phyloP scores from a whole-genome alignment of 2,113 vertebrate species.

The Mugil cephalus region DNA sequence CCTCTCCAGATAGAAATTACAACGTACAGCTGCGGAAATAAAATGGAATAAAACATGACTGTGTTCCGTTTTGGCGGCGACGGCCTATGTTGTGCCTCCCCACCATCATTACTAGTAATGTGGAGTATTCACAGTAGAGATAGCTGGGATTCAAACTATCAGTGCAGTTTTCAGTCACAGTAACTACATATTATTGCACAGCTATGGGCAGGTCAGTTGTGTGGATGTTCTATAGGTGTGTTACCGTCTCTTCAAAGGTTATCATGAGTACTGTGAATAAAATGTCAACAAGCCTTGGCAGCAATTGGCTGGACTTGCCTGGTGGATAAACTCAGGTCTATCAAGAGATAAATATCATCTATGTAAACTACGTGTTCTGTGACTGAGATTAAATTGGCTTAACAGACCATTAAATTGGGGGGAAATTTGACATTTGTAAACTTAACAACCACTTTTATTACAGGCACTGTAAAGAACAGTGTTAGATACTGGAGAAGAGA shows the following conservation, averaged over 20 bases:
- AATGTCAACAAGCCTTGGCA: neutral
- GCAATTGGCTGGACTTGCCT: no score
- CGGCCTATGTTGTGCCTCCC: slow-evolving; percentile 65
- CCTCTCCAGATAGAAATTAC: slow-evolving; percentile 77
- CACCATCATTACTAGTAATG: slow-evolving; percentile 62
- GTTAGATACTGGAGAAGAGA: no score
- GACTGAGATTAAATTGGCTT: no score
- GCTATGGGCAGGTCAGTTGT: slow-evolving; percentile 8
- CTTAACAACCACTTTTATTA: no score
- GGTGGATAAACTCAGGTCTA: no score
- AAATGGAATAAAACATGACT: slow-evolving; percentile 82
- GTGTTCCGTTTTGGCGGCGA: slow-evolving; percentile 63
- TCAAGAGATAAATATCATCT: no score
- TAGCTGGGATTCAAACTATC: slow-evolving; percentile 34
- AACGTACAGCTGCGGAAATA: slow-evolving; percentile 74
- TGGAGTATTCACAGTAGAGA: slow-evolving; percentile 43
- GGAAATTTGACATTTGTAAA: no score
- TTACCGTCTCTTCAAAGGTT: neutral
- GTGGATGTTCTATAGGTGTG: neutral
- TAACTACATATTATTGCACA: slow-evolving; percentile 1
- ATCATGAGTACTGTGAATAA: neutral
- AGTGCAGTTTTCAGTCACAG: slow-evolving; percentile 12
- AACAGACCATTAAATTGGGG: no score
- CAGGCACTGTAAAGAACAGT: no score
- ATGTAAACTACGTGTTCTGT: no score